Evolutionary conservation across 2,888 invertebrate genomes (phyloP).

Genomic region (Petrolisthes manimaculis): DNA sequence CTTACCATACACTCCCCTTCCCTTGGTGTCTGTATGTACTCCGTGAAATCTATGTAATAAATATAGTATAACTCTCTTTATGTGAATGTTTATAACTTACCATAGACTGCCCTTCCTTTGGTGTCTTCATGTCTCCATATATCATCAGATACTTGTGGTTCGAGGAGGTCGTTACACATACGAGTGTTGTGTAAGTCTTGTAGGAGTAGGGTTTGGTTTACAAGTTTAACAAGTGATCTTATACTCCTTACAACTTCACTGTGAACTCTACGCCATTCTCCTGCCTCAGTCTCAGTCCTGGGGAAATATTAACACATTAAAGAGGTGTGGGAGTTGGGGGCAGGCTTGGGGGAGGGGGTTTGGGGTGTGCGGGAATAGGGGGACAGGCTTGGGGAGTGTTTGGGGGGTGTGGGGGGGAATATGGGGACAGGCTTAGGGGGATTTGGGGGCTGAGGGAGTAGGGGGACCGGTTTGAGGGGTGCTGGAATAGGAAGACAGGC

Average conservation of each 20-base stretch:
- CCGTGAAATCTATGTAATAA: neutral
- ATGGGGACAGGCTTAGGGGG: too few species aligned
- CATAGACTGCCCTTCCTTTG: slow-evolving; percentile 46
- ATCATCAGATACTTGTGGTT: slow-evolving; percentile 76
- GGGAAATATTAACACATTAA: too few species aligned
- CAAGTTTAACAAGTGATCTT: slow-evolving; percentile 67
- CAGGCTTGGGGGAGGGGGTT: too few species aligned
- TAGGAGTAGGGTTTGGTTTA: slow-evolving; percentile 80
- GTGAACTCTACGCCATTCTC: slow-evolving; percentile 29
- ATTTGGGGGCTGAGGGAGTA: too few species aligned
- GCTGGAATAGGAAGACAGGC: too few species aligned
- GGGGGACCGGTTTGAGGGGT: too few species aligned
- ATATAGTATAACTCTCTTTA: neutral
- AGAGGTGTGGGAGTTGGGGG: too few species aligned
- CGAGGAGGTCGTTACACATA: slow-evolving; percentile 78
- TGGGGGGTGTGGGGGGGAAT: too few species aligned
- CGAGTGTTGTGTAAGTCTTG: slow-evolving; percentile 78
- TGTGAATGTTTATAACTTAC: slow-evolving; percentile 9
- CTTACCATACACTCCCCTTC: slow-evolving; percentile 10
- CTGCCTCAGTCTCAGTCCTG: slow-evolving; percentile 31
- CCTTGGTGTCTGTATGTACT: neutral
- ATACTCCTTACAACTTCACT: slow-evolving; percentile 39
- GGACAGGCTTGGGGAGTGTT: too few species aligned
- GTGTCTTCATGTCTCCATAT: slow-evolving; percentile 69
- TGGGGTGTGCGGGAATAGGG: too few species aligned